phyloP scores from a whole-genome alignment of 2,113 vertebrate genomes.

The Morone saxatilis region DNA sequence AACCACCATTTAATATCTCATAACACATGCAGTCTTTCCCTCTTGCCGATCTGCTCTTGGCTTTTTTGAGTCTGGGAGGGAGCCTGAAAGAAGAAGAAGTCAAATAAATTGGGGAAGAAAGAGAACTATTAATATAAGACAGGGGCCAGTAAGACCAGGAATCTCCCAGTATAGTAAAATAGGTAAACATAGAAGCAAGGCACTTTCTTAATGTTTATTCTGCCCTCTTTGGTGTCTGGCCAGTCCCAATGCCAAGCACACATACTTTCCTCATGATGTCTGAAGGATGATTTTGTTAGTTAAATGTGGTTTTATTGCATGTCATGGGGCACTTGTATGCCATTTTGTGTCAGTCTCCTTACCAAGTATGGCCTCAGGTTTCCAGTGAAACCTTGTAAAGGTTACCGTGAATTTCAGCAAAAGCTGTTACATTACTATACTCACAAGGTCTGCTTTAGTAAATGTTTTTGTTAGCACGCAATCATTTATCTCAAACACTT shows the following conservation, averaged over 20 bases:
- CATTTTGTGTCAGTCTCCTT: not conserved
- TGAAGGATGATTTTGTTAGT: not conserved
- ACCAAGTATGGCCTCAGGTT: no score
- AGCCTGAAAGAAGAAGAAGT: not conserved
- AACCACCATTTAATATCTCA: no score
- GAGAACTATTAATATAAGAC: not conserved
- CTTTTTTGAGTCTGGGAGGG: no score
- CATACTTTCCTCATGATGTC: slow-evolving; percentile 10
- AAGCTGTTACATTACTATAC: no score
- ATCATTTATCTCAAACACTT: no score
- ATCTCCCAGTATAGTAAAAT: not conserved
- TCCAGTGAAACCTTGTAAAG: no score
- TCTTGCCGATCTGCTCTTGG: not conserved
- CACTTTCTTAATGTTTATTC: not conserved
- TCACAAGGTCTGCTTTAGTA: no score
- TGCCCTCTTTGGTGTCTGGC: not conserved
- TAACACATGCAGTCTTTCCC: no score
- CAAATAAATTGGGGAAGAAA: not conserved
- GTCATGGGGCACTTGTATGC: not conserved
- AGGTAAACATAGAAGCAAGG: not conserved
- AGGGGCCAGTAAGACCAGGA: not conserved
- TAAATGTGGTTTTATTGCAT: not conserved
- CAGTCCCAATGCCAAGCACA: not conserved
- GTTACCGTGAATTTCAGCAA: no score
- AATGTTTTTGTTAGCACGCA: no score